Evolutionary conservation across 2,888 invertebrate genomes (phyloP).

Genomic region (Neocrepidodera transversa): DNA sequence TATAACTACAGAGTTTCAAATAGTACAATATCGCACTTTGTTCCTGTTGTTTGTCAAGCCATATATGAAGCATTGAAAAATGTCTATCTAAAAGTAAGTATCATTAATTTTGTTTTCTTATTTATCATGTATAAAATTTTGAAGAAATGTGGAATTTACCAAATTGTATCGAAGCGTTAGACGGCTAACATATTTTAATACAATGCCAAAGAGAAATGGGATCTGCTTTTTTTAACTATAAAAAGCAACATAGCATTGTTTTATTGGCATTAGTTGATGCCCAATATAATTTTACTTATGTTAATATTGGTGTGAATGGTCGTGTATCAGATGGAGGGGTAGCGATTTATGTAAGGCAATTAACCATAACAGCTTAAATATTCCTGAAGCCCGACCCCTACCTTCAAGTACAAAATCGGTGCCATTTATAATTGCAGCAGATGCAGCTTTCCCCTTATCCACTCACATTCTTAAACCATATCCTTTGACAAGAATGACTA

Average conservation of each 20-base stretch:
- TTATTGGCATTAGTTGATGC: conserved; percentile 46
- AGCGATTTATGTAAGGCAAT: conserved; percentile 38
- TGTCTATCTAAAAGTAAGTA: too few species aligned
- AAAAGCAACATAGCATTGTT: too few species aligned
- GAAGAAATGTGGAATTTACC: conserved; percentile 41
- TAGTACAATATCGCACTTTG: conserved; percentile 18
- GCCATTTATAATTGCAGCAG: conserved; percentile 47
- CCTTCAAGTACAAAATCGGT: conserved; percentile 36
- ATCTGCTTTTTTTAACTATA: too few species aligned
- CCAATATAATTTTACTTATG: conserved; percentile 43
- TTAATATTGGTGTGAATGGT: too few species aligned
- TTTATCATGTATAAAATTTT: conserved; percentile 14
- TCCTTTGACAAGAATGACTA: conserved; percentile 32
- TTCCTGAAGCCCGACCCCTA: conserved; percentile 41
- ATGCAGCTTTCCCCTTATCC: conserved; percentile 47
- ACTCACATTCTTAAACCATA: conserved; percentile 46
- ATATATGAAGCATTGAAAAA: conserved; percentile 19
- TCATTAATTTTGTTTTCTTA: too few species aligned
- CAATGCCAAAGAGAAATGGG: too few species aligned
- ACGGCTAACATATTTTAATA: conserved; percentile 48
- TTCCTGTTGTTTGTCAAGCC: conserved; percentile 16
- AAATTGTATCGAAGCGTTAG: conserved; percentile 41
- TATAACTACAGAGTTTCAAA: conserved; percentile 26
- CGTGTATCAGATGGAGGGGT: conserved; percentile 45
- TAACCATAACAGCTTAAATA: conserved; percentile 38